phyloP scores from a whole-genome alignment of 2,888 invertebrate genomes.

The Micropterix aruncella region DNA sequence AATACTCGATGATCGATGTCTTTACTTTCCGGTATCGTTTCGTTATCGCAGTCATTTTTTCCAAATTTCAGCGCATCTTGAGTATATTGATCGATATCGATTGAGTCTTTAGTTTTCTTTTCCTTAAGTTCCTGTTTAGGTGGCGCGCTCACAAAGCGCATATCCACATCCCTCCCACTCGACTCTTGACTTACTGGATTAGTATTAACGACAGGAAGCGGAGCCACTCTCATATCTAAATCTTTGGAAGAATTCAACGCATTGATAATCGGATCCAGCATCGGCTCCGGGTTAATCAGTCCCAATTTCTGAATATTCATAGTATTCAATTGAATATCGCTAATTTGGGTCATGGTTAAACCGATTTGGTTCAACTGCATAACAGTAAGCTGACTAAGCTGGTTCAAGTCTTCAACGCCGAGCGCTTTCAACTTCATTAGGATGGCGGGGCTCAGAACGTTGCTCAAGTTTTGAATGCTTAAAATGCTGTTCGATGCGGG shows the following conservation, averaged over 20 bases:
- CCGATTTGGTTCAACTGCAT: slow-evolving; percentile 45
- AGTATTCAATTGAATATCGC: slow-evolving; percentile 46
- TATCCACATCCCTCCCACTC: slow-evolving; percentile 33
- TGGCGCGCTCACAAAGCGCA: slow-evolving; percentile 29
- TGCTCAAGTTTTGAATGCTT: slow-evolving; percentile 41
- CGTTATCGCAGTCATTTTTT: slow-evolving; percentile 33
- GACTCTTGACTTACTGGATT: slow-evolving; percentile 21
- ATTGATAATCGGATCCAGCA: slow-evolving; percentile 9
- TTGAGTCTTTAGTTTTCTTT: slow-evolving; percentile 22
- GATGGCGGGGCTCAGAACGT: slow-evolving; percentile 40
- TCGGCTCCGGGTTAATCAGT: slow-evolving; percentile 24
- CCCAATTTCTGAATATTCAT: slow-evolving; percentile 42
- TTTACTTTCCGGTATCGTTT: slow-evolving; percentile 25
- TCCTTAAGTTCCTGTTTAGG: slow-evolving; percentile 8
- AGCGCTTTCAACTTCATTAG: slow-evolving; percentile 43
- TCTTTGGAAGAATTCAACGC: slow-evolving; percentile 22
- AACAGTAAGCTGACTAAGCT: slow-evolving; percentile 44
- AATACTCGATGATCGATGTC: slow-evolving; percentile 37
- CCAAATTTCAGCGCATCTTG: slow-evolving; percentile 38
- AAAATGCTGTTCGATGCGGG: slow-evolving; percentile 28
- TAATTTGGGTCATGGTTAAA: slow-evolving; percentile 42
- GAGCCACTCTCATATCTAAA: slow-evolving; percentile 29
- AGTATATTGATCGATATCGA: slow-evolving; percentile 38
- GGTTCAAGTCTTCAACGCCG: slow-evolving; percentile 46
- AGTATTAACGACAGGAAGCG: slow-evolving; percentile 21